Conservation (phyloP, 2,888 invertebrate species). For the Phytoseiulus persimilis region DNA sequence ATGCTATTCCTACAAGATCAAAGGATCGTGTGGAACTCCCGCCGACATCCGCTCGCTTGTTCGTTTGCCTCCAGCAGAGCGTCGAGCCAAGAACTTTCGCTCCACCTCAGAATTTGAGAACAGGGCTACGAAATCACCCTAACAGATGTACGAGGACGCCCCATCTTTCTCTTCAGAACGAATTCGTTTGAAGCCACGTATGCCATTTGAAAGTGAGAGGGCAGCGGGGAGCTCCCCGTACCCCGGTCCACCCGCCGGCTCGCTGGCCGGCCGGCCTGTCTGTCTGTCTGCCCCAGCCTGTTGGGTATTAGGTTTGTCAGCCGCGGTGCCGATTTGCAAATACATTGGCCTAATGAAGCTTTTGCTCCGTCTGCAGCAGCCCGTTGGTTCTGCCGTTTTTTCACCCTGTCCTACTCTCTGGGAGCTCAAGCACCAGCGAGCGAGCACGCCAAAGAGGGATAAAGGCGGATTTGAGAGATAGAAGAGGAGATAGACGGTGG, state of each 20-base stretch:
- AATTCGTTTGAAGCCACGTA: background rate
- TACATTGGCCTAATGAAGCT: background rate
- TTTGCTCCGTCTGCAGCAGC: background rate
- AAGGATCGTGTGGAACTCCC: background rate
- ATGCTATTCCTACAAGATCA: background rate
- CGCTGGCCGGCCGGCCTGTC: no score
- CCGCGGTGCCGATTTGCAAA: background rate
- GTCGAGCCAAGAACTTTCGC: background rate
- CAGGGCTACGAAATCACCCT: background rate
- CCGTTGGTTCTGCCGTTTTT: background rate
- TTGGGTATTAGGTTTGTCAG: background rate
- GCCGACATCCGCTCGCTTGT: no score
- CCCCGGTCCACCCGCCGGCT: no score
- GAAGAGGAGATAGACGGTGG: background rate
- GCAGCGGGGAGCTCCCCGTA: background rate
- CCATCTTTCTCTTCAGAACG: background rate
- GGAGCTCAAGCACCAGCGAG: background rate
- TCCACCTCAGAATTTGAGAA: background rate
- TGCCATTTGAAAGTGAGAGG: background rate
- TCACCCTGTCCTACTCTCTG: background rate
- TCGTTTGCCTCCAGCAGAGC: no score
- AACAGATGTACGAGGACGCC: background rate
- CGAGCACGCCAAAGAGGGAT: background rate
- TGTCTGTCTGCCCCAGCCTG: no score
- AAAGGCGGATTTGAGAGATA: background rate